Conservation (phyloP, 2,113 vertebrate genomes). For the Urocolius indicus region DNA sequence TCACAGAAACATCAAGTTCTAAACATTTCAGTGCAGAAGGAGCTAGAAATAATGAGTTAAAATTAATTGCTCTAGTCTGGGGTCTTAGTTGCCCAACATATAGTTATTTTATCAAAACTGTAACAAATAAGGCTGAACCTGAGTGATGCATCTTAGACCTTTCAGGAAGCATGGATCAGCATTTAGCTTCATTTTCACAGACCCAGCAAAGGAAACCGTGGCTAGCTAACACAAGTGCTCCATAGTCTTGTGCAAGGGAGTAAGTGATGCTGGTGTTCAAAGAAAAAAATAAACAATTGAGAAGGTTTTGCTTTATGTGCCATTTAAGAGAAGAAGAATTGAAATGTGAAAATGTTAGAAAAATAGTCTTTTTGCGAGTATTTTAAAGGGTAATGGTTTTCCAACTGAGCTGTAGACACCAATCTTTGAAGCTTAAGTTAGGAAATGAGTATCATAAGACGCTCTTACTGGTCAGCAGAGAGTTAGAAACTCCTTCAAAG, state of each 20-base stretch:
- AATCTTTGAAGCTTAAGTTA: not conserved
- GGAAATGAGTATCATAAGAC: not conserved
- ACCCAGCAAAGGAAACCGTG: not conserved
- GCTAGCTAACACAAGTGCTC: not conserved
- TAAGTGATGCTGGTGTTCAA: not conserved
- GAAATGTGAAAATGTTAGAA: not conserved
- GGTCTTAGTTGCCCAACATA: not conserved
- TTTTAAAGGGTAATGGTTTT: not conserved
- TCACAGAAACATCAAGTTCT: not conserved
- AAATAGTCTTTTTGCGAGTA: not conserved
- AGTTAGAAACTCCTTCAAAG: not conserved
- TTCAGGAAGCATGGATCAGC: not conserved
- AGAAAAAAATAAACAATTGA: not conserved
- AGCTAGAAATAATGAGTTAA: not conserved
- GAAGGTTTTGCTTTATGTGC: not conserved
- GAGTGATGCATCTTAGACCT: not conserved
- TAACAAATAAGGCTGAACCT: not conserved
- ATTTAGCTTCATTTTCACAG: not conserved
- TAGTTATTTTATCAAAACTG: not conserved
- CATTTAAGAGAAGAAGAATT: not conserved
- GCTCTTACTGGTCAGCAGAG: not conserved
- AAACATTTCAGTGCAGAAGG: not conserved
- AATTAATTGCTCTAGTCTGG: not conserved
- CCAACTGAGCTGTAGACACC: not conserved
- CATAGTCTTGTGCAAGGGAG: not conserved